These are phyloP conservation scores for Cataglyphis cursor DNA, from an alignment of 2,888 invertebrate genomes.

Conservation along the genomic window DNA sequence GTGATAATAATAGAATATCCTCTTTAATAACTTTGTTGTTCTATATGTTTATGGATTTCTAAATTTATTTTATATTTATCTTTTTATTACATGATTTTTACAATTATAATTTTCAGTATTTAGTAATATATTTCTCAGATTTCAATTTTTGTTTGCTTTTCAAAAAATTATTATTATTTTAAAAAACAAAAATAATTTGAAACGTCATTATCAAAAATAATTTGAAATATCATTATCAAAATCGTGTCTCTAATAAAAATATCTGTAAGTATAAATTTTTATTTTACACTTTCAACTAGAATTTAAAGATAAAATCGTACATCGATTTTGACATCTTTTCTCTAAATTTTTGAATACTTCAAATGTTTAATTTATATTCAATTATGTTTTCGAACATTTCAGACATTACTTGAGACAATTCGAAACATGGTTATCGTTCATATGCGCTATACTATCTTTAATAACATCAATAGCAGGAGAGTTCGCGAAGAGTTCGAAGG, in stretches of 20 bases:
- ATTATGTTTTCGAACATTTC: slow-evolving; percentile 5
- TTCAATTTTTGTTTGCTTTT: background rate
- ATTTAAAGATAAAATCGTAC: background rate
- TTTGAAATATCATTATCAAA: too few species aligned
- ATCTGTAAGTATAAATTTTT: too few species aligned
- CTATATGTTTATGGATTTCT: too few species aligned
- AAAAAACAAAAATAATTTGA: background rate
- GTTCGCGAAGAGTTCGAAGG: slow-evolving; percentile 30
- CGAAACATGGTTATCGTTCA: slow-evolving; percentile 86
- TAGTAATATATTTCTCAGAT: background rate
- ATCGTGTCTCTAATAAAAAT: too few species aligned
- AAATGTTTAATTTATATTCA: background rate
- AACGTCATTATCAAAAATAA: too few species aligned
- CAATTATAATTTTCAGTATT: background rate
- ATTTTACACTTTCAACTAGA: too few species aligned
- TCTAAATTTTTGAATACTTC: background rate
- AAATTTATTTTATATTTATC: too few species aligned
- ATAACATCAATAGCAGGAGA: slow-evolving; percentile 75
- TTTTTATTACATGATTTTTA: background rate
- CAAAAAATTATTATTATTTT: background rate
- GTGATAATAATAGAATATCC: too few species aligned
- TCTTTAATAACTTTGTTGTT: too few species aligned
- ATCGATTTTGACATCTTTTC: background rate
- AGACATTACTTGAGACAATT: slow-evolving; percentile 84
- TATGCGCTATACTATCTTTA: slow-evolving; percentile 83